Evolutionary conservation across 2,888 invertebrate genomes (phyloP).

Genomic region (Ectropis crepuscularia): DNA sequence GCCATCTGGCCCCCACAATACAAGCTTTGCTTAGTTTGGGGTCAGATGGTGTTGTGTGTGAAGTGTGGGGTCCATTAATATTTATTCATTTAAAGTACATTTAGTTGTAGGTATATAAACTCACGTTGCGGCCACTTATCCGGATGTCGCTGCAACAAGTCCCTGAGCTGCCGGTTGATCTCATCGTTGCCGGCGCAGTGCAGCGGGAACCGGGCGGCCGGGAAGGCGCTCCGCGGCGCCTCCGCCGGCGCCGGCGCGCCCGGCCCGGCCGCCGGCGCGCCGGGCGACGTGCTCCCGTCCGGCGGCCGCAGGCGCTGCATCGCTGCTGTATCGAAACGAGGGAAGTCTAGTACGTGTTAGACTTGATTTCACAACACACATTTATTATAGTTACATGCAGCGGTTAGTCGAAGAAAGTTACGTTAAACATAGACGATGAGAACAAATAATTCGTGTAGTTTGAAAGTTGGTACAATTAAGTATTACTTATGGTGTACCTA

Average conservation of each 20-base stretch:
- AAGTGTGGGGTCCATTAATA: too few species aligned
- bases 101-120: too few species aligned
- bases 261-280: conserved; percentile 38
- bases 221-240: conserved; percentile 73
- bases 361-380: conserved; percentile 33
- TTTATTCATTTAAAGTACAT: too few species aligned
- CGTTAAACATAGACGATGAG: too few species aligned
- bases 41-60: too few species aligned
- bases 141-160: conserved; percentile 91
- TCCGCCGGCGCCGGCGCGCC: conserved; percentile 57
- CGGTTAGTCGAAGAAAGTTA: too few species aligned
- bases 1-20: too few species aligned
- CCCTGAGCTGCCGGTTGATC: conserved; percentile 90
- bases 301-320: conserved; percentile 75
- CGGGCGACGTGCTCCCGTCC: conserved; percentile 50
- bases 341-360: conserved; percentile 27
- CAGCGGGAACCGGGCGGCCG: conserved; percentile 74
- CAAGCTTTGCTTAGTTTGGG: too few species aligned
- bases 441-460: too few species aligned
- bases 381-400: not conserved
- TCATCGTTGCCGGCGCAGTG: conserved; percentile 78
- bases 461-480: too few species aligned
- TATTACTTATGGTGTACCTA: too few species aligned
- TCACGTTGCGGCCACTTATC: conserved; percentile 85
- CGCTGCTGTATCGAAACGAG: conserved; percentile 57